Percentiles rank a stretch among this genome's conserved stretches.
Conservation (phyloP, 2,888 invertebrate species). For the Cheilosia urbana region DNA sequence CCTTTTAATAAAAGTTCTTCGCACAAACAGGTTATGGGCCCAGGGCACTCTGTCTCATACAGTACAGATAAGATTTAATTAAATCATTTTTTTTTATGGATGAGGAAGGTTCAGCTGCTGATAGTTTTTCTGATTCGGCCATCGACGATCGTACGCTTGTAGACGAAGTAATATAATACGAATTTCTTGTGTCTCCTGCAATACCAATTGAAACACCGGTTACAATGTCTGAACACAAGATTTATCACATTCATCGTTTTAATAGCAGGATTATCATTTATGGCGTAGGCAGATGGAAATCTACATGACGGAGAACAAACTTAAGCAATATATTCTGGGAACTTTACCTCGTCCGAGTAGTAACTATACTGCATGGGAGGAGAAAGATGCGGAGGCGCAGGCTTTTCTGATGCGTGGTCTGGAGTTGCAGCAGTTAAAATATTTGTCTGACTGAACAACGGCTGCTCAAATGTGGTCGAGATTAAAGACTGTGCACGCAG, state of each 20-base stretch:
- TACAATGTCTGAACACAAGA: slow-evolving; percentile 52
- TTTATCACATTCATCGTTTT: slow-evolving; percentile 63
- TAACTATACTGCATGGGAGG: slow-evolving; percentile 52
- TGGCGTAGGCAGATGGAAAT: slow-evolving; percentile 51
- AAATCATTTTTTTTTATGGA: neutral
- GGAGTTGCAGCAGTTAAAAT: slow-evolving; percentile 68
- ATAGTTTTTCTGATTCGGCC: slow-evolving; percentile 7
- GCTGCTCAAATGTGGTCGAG: slow-evolving; percentile 58
- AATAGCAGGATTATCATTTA: slow-evolving; percentile 52
- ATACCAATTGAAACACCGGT: slow-evolving; percentile 11
- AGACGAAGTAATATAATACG: neutral
- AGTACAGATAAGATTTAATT: neutral
- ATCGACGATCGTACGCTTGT: slow-evolving; percentile 1
- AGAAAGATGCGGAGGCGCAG: slow-evolving; percentile 72
- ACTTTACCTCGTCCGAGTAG: slow-evolving; percentile 28
- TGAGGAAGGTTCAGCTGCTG: neutral
- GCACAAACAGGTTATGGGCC: slow-evolving; percentile 1
- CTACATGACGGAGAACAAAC: slow-evolving; percentile 72
- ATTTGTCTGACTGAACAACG: slow-evolving; percentile 62
- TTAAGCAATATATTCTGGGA: slow-evolving; percentile 67
- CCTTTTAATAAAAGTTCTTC: neutral
- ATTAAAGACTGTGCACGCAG: slow-evolving; percentile 51
- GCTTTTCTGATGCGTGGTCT: slow-evolving; percentile 71
- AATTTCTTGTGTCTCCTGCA: neutral
- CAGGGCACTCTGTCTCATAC: neutral